Evolutionary conservation across 2,888 invertebrate genomes (phyloP).

Genomic region (Mallateleia sp.): DNA sequence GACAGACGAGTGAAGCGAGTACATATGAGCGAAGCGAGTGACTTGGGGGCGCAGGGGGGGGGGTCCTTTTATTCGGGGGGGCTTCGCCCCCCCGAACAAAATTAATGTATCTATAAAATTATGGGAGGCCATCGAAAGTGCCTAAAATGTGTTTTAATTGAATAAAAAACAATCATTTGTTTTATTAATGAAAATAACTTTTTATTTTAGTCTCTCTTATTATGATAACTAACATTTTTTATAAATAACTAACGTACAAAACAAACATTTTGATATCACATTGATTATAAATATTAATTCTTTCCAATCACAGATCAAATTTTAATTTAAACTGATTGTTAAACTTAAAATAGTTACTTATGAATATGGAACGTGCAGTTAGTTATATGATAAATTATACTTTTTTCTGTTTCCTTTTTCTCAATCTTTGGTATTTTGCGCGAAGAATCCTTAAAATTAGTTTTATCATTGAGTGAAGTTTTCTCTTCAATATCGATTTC

Average conservation of each 20-base stretch:
- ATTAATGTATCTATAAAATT: no score
- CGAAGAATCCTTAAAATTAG: constrained; percentile 16
- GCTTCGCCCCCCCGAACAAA: no score
- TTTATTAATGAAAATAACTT: background rate
- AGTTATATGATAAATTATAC: constrained; percentile 16
- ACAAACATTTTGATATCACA: constrained; percentile 1
- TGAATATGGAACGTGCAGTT: constrained; percentile 23
- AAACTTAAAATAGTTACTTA: constrained; percentile 4
- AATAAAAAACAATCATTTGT: background rate
- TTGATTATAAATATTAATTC: constrained; percentile 5
- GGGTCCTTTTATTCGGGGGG: background rate
- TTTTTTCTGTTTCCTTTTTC: constrained; percentile 26
- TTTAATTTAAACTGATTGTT: constrained; percentile 3
- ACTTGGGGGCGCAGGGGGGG: background rate
- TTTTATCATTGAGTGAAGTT: constrained; percentile 21
- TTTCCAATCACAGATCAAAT: constrained; percentile 4
- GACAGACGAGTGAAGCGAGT: constrained; percentile 16
- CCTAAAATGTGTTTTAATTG: background rate
- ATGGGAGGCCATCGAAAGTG: background rate
- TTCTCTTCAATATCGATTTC: constrained; percentile 22
- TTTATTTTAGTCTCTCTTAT: background rate
- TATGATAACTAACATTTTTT: background rate
- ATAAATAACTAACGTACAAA: constrained; percentile 8
- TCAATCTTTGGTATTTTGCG: constrained; percentile 30
- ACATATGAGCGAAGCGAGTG: background rate